Evolutionary conservation across 2,888 invertebrate species (phyloP).

Genomic region (Xylota segnis): DNA sequence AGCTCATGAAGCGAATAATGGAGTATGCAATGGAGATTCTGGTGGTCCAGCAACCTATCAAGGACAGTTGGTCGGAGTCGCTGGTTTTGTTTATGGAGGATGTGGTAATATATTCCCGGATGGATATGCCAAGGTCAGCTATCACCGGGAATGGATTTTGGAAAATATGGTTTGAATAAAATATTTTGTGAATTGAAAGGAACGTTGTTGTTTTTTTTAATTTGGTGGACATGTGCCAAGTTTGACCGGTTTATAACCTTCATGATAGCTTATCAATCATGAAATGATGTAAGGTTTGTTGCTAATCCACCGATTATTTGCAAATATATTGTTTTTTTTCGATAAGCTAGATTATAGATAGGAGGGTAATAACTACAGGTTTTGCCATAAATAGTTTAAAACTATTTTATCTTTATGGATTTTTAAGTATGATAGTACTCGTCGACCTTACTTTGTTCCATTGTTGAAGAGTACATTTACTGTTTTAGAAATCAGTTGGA

Average conservation of each 20-base stretch:
- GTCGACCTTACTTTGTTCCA: too few relatives aligned
- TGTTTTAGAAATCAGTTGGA: too few relatives aligned
- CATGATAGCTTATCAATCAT: too few relatives aligned
- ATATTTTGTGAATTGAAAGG: constrained; percentile 10
- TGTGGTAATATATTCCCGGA: constrained; percentile 82
- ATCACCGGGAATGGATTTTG: constrained; percentile 80
- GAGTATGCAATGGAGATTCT: constrained; percentile 82
- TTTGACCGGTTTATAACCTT: not conserved
- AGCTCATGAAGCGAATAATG: constrained; percentile 78
- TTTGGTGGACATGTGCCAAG: not conserved
- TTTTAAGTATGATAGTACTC: too few relatives aligned
- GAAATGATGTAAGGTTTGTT: too few relatives aligned
- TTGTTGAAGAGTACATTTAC: too few relatives aligned
- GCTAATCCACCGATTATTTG: too few relatives aligned
- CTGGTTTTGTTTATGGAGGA: constrained; percentile 80
- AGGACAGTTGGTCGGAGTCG: constrained; percentile 79
- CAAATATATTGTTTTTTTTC: too few relatives aligned
- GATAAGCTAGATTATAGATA: too few relatives aligned
- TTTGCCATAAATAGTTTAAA: too few relatives aligned
- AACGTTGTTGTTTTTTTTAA: constrained; percentile 43
- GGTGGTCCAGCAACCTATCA: constrained; percentile 80
- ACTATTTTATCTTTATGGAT: too few relatives aligned
- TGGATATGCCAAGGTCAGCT: constrained; percentile 79
- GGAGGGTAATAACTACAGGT: too few relatives aligned
- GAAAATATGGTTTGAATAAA: constrained; percentile 56